A percentile compares a stretch with the other conserved stretches of the same genome.
phyloP scores from a whole-genome alignment of 2,797 vertebrate species.

The Lerista edwardsae region DNA sequence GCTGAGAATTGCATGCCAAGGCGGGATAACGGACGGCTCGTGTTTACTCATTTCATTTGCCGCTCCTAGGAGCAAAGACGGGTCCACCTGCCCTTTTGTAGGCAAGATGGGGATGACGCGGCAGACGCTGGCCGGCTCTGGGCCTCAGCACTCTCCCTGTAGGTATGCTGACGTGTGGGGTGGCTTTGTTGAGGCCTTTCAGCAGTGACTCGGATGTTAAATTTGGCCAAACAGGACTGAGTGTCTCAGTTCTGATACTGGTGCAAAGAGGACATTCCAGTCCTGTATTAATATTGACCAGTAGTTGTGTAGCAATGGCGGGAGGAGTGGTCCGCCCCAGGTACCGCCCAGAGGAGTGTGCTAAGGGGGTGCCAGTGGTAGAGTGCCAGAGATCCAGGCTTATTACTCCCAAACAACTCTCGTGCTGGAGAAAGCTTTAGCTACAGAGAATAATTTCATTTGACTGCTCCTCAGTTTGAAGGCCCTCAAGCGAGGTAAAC shows the following conservation, averaged over 20 bases:
- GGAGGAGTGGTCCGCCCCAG: too few relatives aligned
- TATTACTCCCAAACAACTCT: conserved; percentile 56
- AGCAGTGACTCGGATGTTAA: not conserved
- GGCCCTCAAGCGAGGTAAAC: conserved; percentile 39
- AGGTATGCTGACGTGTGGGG: not conserved
- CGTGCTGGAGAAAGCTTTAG: conserved; percentile 43
- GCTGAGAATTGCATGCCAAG: conserved; percentile 40
- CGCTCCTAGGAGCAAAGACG: not conserved
- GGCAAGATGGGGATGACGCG: not conserved
- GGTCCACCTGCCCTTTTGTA: conserved; percentile 7
- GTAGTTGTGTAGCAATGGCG: too few relatives aligned
- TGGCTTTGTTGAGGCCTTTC: not conserved
- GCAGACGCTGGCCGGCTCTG: conserved; percentile 10
- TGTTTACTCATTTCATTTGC: conserved; percentile 26
- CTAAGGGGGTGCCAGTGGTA: too few relatives aligned
- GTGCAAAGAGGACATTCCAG: too few relatives aligned
- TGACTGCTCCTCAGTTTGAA: conserved; percentile 48
- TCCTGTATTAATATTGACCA: too few relatives aligned
- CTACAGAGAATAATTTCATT: conserved; percentile 58
- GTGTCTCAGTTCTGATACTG: too few relatives aligned
- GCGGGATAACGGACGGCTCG: conserved; percentile 41
- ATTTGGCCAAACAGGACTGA: not conserved
- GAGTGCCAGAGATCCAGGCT: conserved; percentile 36
- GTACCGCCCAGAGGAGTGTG: too few relatives aligned
- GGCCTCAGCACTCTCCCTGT: not conserved